These are phyloP conservation scores for Platalea minor DNA, from an alignment of 2,797 vertebrate genomes.

Conservation along the genomic window DNA sequence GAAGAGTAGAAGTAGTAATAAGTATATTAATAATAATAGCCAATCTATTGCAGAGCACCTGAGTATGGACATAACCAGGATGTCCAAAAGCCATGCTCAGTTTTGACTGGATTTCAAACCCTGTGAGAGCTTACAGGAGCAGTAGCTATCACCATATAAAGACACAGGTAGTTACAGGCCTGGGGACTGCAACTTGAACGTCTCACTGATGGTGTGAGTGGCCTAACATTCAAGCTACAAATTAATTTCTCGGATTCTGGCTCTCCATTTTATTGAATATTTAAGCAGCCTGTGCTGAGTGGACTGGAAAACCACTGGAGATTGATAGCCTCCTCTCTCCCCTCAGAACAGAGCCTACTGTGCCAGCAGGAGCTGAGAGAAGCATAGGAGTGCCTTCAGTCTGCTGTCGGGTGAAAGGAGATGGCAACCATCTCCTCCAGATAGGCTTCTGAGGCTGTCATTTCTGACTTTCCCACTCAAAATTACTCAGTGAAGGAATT, in stretches of 20 bases:
- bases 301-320: neutral
- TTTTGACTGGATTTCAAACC: neutral
- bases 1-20: neutral
- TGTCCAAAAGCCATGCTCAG: neutral
- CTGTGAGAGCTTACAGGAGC: neutral
- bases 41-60: neutral
- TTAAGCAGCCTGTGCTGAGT: neutral
- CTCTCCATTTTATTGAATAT: neutral
- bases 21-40: neutral
- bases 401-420: neutral
- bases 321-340: neutral
- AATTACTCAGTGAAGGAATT: neutral
- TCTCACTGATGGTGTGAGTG: neutral
- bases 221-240: neutral
- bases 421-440: neutral
- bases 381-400: fast-evolving
- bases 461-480: neutral
- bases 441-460: neutral
- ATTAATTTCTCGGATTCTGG: neutral
- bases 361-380: neutral
- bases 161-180: fast-evolving
- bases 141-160: neutral
- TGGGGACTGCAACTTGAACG: neutral
- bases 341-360: neutral
- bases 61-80: neutral